Base-by-base conservation (phyloP, 2,888 invertebrate genomes). In the Trissolcus brochymenae region DNA sequence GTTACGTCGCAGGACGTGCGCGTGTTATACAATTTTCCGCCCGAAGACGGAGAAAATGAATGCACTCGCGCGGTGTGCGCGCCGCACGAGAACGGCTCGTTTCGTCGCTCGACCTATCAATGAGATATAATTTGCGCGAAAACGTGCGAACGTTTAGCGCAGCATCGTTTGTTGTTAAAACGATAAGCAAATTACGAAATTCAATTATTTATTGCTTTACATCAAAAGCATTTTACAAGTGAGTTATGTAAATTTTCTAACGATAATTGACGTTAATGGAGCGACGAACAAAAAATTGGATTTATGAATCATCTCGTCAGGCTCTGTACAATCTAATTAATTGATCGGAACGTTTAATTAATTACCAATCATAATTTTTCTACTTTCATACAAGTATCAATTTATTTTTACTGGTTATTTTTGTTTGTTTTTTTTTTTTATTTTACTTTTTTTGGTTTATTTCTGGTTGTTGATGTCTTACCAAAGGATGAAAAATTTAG, bases 401-500 rank as follows among this genome's bases (percentile, higher is more conserved):
- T 6, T 25, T 4, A 25, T 4, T 25, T 25, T 25, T 25, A 4
- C 4, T 25, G 4, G 4, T 14, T 16, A 49, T 17, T n/a, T 49
- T 49, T 49, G 14, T n/a, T 49, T 49, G 6, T 49, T 49, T 1
- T 49, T 49, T 14, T 9, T 16, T 16, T 46, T 35, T 17, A 54
- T 40, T 53, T 53, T 50, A 61, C 21, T 51, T 60, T 59, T 49
- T 46, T 46, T 13, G n/a, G 9, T 46, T 46, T 46, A 6, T 46
- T 46, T 14, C 6, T 14, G 46, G 1, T 46, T 16, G n/a, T 46
- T 13, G n/a, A 4, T 57, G 80, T 88, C 92, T 93, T 88, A 95
- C 95, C 93, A 89, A 64, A 95, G 90, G 59, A 93, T 91, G 83
- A 92, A 92, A 87, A 95, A 94, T 65, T 94, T 95, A 19, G 91